These are phyloP conservation scores for Columba livia DNA, from an alignment of 2,113 vertebrate genomes.

Conservation along the genomic window DNA sequence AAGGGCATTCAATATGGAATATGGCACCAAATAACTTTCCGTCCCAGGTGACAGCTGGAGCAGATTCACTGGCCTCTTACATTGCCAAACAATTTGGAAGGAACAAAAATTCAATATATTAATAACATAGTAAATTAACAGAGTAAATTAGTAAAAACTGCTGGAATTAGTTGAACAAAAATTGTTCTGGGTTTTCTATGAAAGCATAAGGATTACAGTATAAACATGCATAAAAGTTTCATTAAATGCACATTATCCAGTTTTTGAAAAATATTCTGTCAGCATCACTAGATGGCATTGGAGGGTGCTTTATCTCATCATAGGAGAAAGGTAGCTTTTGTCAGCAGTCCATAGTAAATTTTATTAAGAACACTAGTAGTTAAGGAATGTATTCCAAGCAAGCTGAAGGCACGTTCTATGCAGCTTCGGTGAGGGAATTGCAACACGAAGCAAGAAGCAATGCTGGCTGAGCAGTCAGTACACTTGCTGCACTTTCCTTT, in stretches of 20 bases:
- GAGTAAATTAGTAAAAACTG: background rate
- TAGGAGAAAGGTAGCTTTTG: background rate
- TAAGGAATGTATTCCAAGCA: background rate
- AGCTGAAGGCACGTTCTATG: background rate
- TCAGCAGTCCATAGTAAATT: background rate
- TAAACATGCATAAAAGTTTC: background rate
- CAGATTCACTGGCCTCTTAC: background rate
- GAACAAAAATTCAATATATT: background rate
- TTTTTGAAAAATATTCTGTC: background rate
- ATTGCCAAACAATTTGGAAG: background rate
- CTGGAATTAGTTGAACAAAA: background rate
- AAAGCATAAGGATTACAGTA: background rate
- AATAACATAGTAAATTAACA: background rate
- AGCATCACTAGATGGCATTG: constrained; percentile 67
- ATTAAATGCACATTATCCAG: background rate
- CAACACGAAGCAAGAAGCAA: background rate
- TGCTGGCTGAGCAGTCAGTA: background rate
- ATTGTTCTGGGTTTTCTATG: background rate
- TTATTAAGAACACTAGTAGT: background rate
- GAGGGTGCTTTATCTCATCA: constrained; percentile 19
- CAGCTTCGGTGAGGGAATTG: background rate
- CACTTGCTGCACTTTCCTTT: background rate
- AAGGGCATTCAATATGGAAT: background rate
- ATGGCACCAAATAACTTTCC: background rate
- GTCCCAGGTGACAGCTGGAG: background rate